Evolutionary conservation across 1,140 invertebrate genomes (phyloP), one percentile per base, ranked within the genome.

Genomic region (Listronotus oregonensis): DNA sequence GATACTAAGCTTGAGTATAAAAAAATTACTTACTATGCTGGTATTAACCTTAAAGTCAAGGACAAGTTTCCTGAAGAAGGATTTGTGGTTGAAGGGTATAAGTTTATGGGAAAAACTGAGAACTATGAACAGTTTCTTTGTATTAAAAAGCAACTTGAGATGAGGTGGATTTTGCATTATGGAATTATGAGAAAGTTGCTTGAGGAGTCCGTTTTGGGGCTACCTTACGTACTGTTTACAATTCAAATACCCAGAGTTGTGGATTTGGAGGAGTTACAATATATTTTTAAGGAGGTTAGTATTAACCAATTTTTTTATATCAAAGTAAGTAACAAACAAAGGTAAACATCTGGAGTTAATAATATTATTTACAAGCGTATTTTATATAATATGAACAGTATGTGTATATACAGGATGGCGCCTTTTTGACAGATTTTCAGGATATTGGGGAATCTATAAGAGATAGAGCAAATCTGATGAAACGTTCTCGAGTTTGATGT

Each of bases 151-250:
- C 81, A 80, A 61, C 70, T 90, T 0, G 73, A 80, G 66, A 79
- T 79, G 46, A 83, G 78, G 62, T 80, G 84, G 58, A 81, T 87
- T 8, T 75, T 87, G 15, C 75, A 87, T 15, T 84, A 89, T 71
- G 83, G 82, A 14, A 82, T 87, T 54, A 81, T 89, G 62, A 82
- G 83, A 58, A 79, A 82, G 11, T 81, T 90, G 4, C 72, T 88
- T 3, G 79, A 80, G 52, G 83, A 82, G 14, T 84, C 86, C 0
- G 79, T 82, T 14, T 71, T 74, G 21, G 77, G 81, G 1, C 80
- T 89, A 71, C 85, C 85, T 7, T 60, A 64, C 37, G 17, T 46
- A 32, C 55, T 72, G 17, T 70, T 69, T 40, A 37, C 64, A 5
- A n/a, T 67, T 2, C 40, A 69, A 10, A 46, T 73, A 3, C 18